Conservation (phyloP, 2,888 invertebrate species). For the Nebria brevicollis region DNA sequence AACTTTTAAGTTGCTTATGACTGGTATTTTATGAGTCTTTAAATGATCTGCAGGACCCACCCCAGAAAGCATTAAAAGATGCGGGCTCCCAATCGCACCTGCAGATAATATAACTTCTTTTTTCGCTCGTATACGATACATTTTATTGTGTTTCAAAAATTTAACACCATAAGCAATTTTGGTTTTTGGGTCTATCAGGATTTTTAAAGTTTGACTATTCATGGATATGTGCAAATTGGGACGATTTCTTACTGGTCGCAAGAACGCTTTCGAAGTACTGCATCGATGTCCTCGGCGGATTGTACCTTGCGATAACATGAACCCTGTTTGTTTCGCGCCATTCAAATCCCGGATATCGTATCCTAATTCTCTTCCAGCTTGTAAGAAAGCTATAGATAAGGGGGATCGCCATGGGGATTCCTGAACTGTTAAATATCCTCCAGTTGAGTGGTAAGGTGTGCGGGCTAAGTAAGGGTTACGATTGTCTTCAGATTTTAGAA, state of each 20-base stretch:
- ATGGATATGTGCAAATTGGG: constrained; percentile 83
- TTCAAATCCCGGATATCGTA: constrained; percentile 84
- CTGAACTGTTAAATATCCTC: constrained; percentile 85
- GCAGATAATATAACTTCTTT: constrained; percentile 87
- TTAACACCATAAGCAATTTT: constrained; percentile 82
- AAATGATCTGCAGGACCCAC: constrained; percentile 84
- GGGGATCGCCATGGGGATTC: constrained; percentile 87
- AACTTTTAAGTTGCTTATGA: constrained; percentile 79
- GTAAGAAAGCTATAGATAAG: constrained; percentile 81
- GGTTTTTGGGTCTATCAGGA: constrained; percentile 74
- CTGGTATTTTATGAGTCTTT: constrained; percentile 75
- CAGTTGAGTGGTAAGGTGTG: constrained; percentile 79
- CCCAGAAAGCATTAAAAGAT: constrained; percentile 91
- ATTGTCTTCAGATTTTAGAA: constrained; percentile 88
- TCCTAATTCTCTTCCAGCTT: constrained; percentile 84
- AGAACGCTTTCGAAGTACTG: constrained; percentile 88
- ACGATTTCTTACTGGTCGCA: constrained; percentile 81
- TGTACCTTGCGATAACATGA: constrained; percentile 87
- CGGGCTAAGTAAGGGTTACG: constrained; percentile 82
- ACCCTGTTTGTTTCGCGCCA: constrained; percentile 84
- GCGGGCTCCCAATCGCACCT: constrained; percentile 89
- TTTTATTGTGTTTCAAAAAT: constrained; percentile 73
- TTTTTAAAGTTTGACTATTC: constrained; percentile 77
- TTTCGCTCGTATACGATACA: constrained; percentile 75
- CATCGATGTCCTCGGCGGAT: constrained; percentile 85